Evolutionary conservation across 1,140 invertebrate genomes (phyloP).

Genomic region (Zeugodacus cucurbitae): DNA sequence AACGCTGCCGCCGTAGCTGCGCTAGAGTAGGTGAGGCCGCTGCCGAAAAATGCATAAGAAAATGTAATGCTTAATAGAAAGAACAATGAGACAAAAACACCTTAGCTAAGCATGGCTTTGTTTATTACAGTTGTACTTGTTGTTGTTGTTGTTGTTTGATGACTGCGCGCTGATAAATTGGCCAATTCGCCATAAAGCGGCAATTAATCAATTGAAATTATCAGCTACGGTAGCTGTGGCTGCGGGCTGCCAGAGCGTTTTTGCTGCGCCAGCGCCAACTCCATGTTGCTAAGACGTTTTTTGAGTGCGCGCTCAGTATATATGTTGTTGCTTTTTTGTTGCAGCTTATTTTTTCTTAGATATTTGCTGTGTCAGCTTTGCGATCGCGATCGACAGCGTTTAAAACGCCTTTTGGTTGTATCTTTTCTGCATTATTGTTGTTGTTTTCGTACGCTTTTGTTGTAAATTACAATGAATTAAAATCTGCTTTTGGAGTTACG

Average conservation of each 20-base stretch:
- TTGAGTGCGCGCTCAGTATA: not conserved
- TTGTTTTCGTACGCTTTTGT: not conserved
- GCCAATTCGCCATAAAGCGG: slow-evolving; percentile 45
- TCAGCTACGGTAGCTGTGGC: slow-evolving; percentile 46
- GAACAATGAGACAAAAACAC: not conserved
- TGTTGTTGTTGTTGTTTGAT: slow-evolving; percentile 37
- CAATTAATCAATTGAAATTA: slow-evolving; percentile 49
- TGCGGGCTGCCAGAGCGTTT: slow-evolving; percentile 40
- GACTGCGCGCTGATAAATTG: slow-evolving; percentile 44
- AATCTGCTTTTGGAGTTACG: not conserved
- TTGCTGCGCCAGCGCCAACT: not conserved
- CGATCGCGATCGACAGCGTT: slow-evolving; percentile 19
- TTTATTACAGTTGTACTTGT: not conserved
- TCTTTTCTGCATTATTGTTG: not conserved
- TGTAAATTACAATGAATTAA: not conserved
- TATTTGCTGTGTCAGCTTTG: not conserved
- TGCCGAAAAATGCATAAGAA: not conserved
- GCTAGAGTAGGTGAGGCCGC: slow-evolving; percentile 18
- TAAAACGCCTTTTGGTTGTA: not conserved
- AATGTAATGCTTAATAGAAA: slow-evolving; percentile 5
- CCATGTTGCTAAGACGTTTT: not conserved
- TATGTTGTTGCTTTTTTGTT: not conserved
- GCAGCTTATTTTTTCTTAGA: not conserved
- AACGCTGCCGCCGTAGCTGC: not conserved
- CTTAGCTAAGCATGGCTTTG: not conserved